Percentiles rank a stretch among this genome's conserved stretches.
Conservation (phyloP, 92 coral and sea anemone species). For the Zoanthus sansibaricus region DNA sequence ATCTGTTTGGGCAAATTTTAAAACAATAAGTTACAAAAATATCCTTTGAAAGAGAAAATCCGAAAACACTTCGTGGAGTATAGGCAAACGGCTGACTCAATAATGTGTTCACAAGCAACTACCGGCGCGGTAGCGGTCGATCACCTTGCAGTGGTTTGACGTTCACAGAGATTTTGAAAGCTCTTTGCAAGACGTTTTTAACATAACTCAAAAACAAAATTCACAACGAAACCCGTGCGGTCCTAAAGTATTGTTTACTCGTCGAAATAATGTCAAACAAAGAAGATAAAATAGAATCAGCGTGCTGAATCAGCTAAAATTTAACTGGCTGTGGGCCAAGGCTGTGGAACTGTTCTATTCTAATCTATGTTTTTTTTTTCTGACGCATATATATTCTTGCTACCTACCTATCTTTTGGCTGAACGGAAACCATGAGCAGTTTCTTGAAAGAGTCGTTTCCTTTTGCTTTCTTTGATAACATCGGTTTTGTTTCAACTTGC, state of each 20-base stretch:
- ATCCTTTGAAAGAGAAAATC: no score
- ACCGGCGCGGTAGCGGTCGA: background rate
- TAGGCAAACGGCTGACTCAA: no score
- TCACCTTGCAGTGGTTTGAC: no score
- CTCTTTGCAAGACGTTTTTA: background rate
- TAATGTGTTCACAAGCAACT: slow-evolving; percentile 1
- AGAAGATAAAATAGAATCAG: background rate
- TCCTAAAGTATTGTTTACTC: background rate
- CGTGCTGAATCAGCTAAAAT: slow-evolving; percentile 2
- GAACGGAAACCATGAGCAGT: slow-evolving; percentile 76
- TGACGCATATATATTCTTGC: background rate
- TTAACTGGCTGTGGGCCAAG: background rate
- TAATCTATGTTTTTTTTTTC: background rate
- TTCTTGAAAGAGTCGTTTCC: slow-evolving; percentile 59
- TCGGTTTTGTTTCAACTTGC: slow-evolving; percentile 71
- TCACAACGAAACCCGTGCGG: background rate
- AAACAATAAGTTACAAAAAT: no score
- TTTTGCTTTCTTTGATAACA: slow-evolving; percentile 65
- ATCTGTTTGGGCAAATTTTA: no score
- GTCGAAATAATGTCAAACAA: background rate
- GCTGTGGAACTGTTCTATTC: background rate
- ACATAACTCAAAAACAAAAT: background rate
- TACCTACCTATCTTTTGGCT: slow-evolving; percentile 86
- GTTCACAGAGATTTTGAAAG: no score
- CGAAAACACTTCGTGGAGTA: no score